Percentiles rank a stretch among this genome's conserved stretches.
These are phyloP conservation scores for Phrynocephalus guinanensis DNA, from an alignment of 2,797 vertebrate genomes.

Conservation along the genomic window DNA sequence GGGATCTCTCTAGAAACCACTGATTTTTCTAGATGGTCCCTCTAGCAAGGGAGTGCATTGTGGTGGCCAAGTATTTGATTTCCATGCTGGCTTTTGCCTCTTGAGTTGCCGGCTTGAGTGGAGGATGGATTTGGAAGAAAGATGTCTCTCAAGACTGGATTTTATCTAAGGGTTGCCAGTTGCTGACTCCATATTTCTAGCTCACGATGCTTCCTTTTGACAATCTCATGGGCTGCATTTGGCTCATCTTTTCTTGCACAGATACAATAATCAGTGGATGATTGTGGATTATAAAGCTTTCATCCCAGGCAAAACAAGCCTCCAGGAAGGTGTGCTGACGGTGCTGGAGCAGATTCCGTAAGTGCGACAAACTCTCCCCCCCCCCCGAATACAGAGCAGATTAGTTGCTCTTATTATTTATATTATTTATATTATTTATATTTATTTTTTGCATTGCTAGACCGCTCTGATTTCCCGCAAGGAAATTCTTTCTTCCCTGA, in stretches of 20 bases:
- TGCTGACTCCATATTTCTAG: neutral
- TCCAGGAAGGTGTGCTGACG: slow-evolving; percentile 78
- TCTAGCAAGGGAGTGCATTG: too few species aligned
- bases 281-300: slow-evolving; percentile 92
- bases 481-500: neutral
- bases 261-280: slow-evolving; percentile 99
- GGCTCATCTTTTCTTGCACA: slow-evolving; percentile 45
- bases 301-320: slow-evolving; percentile 69
- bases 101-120: neutral
- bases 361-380: slow-evolving; percentile 55
- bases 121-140: too few species aligned
- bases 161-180: too few species aligned
- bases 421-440: too few species aligned
- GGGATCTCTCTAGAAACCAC: too few species aligned
- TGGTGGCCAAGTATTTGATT: too few species aligned
- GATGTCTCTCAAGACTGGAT: too few species aligned
- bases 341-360: slow-evolving; percentile 96
- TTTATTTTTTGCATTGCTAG: too few species aligned
- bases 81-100: neutral
- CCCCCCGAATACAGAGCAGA: neutral
- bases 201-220: too few species aligned
- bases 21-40: too few species aligned
- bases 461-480: too few species aligned
- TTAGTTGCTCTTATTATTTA: too few species aligned
- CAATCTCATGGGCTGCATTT: neutral